A percentile compares a stretch with the other conserved stretches of the same genome.
phyloP scores from a whole-genome alignment of 2,888 invertebrate species.

The Clitarchus hookeri region DNA sequence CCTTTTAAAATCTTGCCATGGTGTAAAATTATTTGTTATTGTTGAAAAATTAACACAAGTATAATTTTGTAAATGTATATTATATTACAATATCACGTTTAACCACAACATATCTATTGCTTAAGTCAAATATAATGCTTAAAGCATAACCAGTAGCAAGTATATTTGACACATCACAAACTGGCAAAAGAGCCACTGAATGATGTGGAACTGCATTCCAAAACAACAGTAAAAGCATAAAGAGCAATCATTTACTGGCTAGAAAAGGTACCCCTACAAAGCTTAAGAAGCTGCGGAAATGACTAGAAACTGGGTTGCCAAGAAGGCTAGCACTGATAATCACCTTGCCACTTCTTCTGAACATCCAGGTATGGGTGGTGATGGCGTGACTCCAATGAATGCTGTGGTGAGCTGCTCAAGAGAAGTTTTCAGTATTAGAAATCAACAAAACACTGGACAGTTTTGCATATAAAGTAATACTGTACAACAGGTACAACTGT shows the following conservation, averaged over 20 bases:
- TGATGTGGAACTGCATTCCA: neutral
- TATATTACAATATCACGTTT: neutral
- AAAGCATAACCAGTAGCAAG: neutral
- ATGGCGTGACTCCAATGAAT: neutral
- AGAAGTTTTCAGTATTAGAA: neutral
- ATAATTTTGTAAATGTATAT: neutral
- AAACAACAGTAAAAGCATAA: neutral
- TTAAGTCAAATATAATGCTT: neutral
- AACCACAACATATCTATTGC: neutral
- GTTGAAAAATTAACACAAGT: neutral
- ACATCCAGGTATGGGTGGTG: neutral
- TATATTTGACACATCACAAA: neutral
- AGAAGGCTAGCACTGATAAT: neutral
- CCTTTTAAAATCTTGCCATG: no score
- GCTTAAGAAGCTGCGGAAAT: neutral
- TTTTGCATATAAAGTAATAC: no score
- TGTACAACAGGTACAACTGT: no score
- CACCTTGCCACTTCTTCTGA: neutral
- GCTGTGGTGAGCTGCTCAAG: neutral
- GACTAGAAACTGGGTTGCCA: neutral
- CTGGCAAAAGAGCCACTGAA: neutral
- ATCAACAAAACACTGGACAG: neutral
- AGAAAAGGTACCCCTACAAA: neutral
- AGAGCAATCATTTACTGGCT: neutral
- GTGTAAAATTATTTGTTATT: neutral